Evolutionary conservation across 2,113 vertebrate genomes (phyloP).

Genomic region (Cryptotis parvus): DNA sequence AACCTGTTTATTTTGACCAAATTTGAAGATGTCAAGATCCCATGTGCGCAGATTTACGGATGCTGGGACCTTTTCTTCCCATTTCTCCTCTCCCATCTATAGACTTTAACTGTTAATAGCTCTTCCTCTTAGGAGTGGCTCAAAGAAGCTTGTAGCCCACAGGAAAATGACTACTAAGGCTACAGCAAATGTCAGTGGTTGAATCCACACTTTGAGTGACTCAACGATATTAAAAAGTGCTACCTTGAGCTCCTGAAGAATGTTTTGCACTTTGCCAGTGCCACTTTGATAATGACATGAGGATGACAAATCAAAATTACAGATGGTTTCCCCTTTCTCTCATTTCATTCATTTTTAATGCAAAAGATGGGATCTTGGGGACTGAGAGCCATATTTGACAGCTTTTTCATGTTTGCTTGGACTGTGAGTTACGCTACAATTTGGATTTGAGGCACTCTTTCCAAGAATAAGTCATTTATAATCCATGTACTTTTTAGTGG

Average conservation of each 20-base stretch:
- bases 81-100: slow-evolving; percentile 17
- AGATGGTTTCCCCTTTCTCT: slow-evolving; percentile 62
- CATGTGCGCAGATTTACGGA: neutral
- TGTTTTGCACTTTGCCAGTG: slow-evolving; percentile 18
- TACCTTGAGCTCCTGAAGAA: slow-evolving; percentile 35
- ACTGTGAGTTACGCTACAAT: slow-evolving; percentile 61
- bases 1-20: slow-evolving; percentile 26
- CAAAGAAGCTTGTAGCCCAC: neutral
- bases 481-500: slow-evolving; percentile 62
- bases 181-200: slow-evolving; percentile 61
- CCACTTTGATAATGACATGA: slow-evolving; percentile 62
- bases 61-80: slow-evolving; percentile 18
- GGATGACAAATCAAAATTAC: slow-evolving; percentile 56
- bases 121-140: slow-evolving; percentile 17
- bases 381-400: slow-evolving; percentile 64
- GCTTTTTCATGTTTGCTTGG: slow-evolving; percentile 68
- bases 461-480: slow-evolving; percentile 72
- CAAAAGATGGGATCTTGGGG: slow-evolving; percentile 60
- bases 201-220: slow-evolving; percentile 10
- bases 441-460: slow-evolving; percentile 63
- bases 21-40: slow-evolving; percentile 14
- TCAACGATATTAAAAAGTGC: slow-evolving; percentile 61
- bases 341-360: slow-evolving; percentile 80
- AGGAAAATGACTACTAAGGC: slow-evolving; percentile 42
- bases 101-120: neutral